Percentiles rank a stretch among this genome's conserved stretches.
These are phyloP conservation scores for Gallinago stenura DNA, from an alignment of 2,797 vertebrate species.

Conservation along the genomic window DNA sequence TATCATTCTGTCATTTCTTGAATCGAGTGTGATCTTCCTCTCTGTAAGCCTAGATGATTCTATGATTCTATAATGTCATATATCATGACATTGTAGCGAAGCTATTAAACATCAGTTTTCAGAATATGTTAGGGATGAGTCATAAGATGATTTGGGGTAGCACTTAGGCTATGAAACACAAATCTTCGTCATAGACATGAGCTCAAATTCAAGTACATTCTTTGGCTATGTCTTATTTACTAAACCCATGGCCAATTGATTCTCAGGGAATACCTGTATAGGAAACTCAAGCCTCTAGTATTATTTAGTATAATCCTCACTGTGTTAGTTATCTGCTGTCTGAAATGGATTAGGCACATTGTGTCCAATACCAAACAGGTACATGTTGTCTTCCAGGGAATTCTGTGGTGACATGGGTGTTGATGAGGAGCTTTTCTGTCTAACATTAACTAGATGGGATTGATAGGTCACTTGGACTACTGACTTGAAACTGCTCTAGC, in stretches of 20 bases:
- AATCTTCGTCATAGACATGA: neutral
- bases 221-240: neutral
- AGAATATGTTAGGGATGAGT: neutral
- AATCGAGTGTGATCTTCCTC: no score
- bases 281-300: neutral
- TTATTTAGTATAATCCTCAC: neutral
- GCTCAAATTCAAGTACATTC: neutral
- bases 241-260: neutral
- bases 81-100: neutral
- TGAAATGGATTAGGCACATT: neutral
- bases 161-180: neutral
- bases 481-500: neutral
- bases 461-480: neutral
- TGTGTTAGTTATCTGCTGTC: neutral
- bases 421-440: neutral
- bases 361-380: neutral
- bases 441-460: neutral
- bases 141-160: neutral
- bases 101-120: neutral
- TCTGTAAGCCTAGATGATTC: neutral
- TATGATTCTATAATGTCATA: neutral
- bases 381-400: neutral
- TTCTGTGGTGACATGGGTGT: neutral
- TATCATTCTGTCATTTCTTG: no score
- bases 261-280: neutral